Percentiles rank a stretch among this genome's conserved stretches.
Evolutionary conservation across 1,140 invertebrate genomes (phyloP).

Genomic region (Harpegnathos saltator): DNA sequence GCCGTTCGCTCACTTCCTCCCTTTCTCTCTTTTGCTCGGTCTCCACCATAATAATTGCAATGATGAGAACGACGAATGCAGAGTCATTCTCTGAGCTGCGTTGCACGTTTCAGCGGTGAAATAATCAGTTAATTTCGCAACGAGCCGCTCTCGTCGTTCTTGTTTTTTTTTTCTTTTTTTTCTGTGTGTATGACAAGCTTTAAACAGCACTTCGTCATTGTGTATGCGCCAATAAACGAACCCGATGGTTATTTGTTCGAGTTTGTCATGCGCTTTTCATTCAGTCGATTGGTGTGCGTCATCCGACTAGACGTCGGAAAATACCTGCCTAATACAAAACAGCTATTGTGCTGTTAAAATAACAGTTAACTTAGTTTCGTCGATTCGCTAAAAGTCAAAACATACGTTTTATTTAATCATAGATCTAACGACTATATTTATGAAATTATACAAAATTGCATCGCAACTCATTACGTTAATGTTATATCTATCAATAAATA

Average conservation of each 20-base stretch:
- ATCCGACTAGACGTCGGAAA: neutral
- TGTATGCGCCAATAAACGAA: conserved; percentile 36
- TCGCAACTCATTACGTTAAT: neutral
- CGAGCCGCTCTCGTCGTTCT: conserved; percentile 6
- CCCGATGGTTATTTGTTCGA: conserved; percentile 16
- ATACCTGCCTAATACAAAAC: too few species aligned
- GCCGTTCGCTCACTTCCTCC: neutral
- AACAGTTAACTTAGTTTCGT: neutral
- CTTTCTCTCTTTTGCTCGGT: conserved; percentile 10
- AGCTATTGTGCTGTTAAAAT: too few species aligned
- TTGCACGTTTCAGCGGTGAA: conserved; percentile 35
- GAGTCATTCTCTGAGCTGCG: conserved; percentile 33
- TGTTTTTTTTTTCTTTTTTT: neutral
- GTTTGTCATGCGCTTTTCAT: neutral
- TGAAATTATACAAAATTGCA: neutral
- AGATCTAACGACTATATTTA: neutral
- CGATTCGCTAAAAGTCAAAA: neutral
- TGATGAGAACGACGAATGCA: conserved; percentile 52
- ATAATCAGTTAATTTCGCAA: conserved; percentile 56
- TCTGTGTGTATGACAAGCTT: conserved; percentile 30
- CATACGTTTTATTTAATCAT: neutral
- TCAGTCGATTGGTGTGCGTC: neutral
- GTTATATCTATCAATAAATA: neutral
- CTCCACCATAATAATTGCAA: conserved; percentile 53
- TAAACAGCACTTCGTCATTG: conserved; percentile 40